phyloP scores from a whole-genome alignment of 2,797 vertebrate genomes.

The Sebastolobus altivelis region DNA sequence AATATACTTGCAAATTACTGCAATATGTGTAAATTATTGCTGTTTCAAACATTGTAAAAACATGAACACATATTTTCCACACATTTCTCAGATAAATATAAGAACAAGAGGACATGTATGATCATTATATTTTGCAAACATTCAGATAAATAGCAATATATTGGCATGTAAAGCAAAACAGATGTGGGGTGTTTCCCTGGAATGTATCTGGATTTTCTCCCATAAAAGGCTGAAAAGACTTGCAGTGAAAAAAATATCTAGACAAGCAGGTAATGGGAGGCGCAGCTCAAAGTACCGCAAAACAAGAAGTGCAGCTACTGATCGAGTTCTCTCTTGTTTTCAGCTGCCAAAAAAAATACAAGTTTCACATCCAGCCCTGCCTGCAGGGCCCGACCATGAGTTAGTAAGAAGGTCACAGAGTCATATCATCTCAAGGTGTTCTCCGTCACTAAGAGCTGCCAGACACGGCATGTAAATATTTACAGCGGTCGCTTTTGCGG shows the following conservation, averaged over 20 bases:
- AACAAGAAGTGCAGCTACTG: neutral
- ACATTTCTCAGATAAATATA: neutral
- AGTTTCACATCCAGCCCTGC: conserved; percentile 25
- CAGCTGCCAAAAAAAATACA: neutral
- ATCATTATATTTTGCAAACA: neutral
- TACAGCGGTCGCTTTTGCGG: conserved; percentile 37
- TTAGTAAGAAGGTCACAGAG: conserved; percentile 50
- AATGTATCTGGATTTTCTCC: conserved; percentile 3
- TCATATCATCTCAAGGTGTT: conserved; percentile 42
- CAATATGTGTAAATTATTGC: neutral
- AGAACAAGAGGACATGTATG: neutral
- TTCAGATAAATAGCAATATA: neutral
- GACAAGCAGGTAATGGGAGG: neutral
- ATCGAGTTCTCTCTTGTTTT: conserved; percentile 16
- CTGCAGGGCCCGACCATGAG: conserved; percentile 15
- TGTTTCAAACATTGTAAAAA: neutral
- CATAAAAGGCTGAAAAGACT: conserved; percentile 15
- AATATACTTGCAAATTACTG: neutral
- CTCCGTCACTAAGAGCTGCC: conserved; percentile 47
- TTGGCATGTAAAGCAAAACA: neutral
- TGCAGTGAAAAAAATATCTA: conserved; percentile 11
- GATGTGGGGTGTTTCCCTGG: neutral
- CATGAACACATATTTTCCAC: neutral
- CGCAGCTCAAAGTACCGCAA: neutral
- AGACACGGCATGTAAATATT: conserved; percentile 77